phyloP scores from a whole-genome alignment of 30 jellyfish, hydroid and myxozoan species.

The Mastigias papua region DNA sequence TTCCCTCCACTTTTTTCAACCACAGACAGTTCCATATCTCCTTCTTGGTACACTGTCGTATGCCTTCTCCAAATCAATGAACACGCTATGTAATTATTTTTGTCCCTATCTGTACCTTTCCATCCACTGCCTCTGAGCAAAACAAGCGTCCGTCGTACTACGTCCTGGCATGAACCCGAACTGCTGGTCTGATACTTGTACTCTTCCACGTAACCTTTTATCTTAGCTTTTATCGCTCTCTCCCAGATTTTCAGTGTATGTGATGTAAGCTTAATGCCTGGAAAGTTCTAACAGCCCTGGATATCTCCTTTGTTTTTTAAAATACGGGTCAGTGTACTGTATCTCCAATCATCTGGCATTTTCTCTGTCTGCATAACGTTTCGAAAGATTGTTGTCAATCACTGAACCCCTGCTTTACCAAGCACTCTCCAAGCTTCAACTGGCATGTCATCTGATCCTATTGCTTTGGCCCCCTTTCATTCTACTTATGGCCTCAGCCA shows the following conservation, averaged over 20 bases:
- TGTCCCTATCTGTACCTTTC: background rate
- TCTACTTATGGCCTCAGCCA: conserved; percentile 6
- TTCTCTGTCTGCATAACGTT: conserved; percentile 10
- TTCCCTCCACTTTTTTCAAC: background rate
- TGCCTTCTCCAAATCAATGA: background rate
- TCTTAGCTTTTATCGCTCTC: no score
- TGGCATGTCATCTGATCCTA: conserved; percentile 40
- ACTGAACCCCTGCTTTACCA: conserved; percentile 9
- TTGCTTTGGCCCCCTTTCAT: conserved; percentile 44
- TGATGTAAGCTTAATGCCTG: background rate
- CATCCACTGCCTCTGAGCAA: background rate
- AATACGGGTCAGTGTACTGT: conserved; percentile 18
- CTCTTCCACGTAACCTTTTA: background rate
- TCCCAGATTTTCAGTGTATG: background rate
- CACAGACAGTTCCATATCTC: background rate
- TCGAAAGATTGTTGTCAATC: conserved; percentile 3
- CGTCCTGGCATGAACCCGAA: background rate
- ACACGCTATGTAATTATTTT: background rate
- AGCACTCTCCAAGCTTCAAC: no score
- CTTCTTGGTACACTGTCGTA: background rate
- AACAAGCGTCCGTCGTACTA: background rate
- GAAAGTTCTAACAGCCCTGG: background rate
- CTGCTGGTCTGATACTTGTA: background rate
- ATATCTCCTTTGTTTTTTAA: conserved; percentile 38
- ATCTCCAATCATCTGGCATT: conserved; percentile 47